Evolutionary conservation across 2,888 invertebrate genomes (phyloP).

Genomic region (Tridacna crocea): DNA sequence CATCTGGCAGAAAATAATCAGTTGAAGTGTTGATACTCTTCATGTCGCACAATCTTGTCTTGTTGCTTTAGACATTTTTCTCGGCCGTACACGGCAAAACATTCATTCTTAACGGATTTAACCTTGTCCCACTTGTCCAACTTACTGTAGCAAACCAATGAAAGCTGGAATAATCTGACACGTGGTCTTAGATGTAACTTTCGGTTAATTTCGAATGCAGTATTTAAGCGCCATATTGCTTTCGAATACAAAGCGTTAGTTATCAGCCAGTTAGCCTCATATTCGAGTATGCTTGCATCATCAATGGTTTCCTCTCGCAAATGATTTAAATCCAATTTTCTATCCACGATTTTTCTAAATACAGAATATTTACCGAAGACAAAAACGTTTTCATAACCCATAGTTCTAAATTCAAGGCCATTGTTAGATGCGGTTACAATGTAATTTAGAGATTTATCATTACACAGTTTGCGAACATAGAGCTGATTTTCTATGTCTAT

Average conservation of each 20-base stretch:
- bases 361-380: conserved; percentile 40
- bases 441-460: conserved; percentile 47
- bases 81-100: conserved; percentile 48
- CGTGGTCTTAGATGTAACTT: conserved; percentile 25
- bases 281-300: conserved; percentile 60
- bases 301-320: conserved; percentile 23
- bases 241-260: conserved; percentile 55
- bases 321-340: background rate
- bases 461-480: conserved; percentile 49
- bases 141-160: conserved; percentile 53
- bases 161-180: conserved; percentile 58
- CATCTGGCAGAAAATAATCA: too few relatives aligned
- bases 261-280: conserved; percentile 64
- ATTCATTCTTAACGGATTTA: conserved; percentile 42
- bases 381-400: conserved; percentile 33
- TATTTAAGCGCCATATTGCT: conserved; percentile 48
- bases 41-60: conserved; percentile 50
- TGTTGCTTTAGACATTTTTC: conserved; percentile 52
- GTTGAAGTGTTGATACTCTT: conserved; percentile 37
- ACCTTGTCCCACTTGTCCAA: conserved; percentile 39
- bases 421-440: conserved; percentile 28
- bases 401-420: conserved; percentile 5
- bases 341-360: conserved; percentile 5
- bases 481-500: conserved; percentile 47
- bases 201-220: conserved; percentile 38